Conservation (phyloP, 2,888 invertebrate genomes). For the Linyphia triangularis region DNA sequence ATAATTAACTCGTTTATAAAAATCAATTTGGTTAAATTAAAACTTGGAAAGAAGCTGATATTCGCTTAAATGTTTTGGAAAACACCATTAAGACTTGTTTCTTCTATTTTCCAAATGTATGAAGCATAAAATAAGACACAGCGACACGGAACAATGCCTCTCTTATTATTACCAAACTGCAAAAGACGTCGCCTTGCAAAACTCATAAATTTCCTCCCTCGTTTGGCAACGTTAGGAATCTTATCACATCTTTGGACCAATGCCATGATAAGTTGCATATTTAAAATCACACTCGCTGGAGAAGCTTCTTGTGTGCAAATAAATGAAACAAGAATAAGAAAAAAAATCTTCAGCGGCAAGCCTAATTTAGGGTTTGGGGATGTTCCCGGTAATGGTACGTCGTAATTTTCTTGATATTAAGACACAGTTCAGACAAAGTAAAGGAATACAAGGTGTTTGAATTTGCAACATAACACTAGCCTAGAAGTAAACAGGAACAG, state of each 20-base stretch:
- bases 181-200: slow-evolving; percentile 3
- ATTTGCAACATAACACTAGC: not conserved
- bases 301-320: not conserved
- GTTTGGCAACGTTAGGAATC: slow-evolving; percentile 17
- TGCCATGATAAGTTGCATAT: slow-evolving; percentile 47
- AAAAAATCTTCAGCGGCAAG: not conserved
- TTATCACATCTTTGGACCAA: slow-evolving; percentile 21
- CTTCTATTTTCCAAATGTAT: slow-evolving; percentile 1
- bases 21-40: not conserved
- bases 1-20: not conserved
- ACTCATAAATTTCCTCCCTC: slow-evolving; percentile 33
- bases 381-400: not conserved
- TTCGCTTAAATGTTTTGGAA: not conserved
- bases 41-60: not conserved
- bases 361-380: not conserved
- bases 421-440: not conserved
- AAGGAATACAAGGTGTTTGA: not conserved
- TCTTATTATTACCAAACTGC: slow-evolving; percentile 34
- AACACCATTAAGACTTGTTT: slow-evolving; percentile 9
- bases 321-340: not conserved
- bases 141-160: slow-evolving; percentile 43
- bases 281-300: slow-evolving; percentile 31
- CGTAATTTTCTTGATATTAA: not conserved
- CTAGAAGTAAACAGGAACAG: not conserved
- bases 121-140: slow-evolving; percentile 27